Evolutionary conservation across 2,113 vertebrate species (phyloP), one percentile per base, ranked within the genome.

Genomic region (Apistogramma diplotaenia): DNA sequence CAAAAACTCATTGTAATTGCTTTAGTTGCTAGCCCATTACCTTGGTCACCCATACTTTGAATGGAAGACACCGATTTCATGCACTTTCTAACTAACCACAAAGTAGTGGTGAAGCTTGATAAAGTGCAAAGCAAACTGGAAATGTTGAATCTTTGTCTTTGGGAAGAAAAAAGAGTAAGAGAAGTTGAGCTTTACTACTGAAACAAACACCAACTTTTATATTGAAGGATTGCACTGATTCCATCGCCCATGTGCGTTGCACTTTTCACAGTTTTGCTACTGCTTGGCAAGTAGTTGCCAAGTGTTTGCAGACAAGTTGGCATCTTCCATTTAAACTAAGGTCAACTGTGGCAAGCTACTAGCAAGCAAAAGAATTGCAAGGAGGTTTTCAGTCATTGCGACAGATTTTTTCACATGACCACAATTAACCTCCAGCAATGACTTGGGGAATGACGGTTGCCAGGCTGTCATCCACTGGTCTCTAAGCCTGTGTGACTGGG

Each of bases 381-480:
- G 13, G 15, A 46, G 21, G 16, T 46, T 65, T 65, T 65, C 4
- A 25, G 35, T 65, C 35, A 43, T 43, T 18, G 0, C 0, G 0
- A 65, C 37, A 1, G 1, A 46, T 65, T 65, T 65, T 23, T 3
- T 25, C 61, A 43, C 1, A 37, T 43, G 61, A 46, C 37, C 25
- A 13, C 15, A 25, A 65, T 21, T 37, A 65, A 46, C 37, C 18
- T 67, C 0, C 37, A 67, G 5, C 15, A 67, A 46, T 8, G 15
- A 40, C 61, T 46, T 40, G 27, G 37, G 18, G 37, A 27, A 23
- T 11, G 15, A 11, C 19, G 25, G 23, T 18, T 11, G 8, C 37
- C 61, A 46, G 4, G 61, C 8, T 16, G 15, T 46, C 11, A 5
- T 4, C 40, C 11, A 46, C 3, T 67, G 23, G 40, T 29, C 40